phyloP scores from a whole-genome alignment of 2,888 invertebrate genomes.

The Serrognathus titanus region DNA sequence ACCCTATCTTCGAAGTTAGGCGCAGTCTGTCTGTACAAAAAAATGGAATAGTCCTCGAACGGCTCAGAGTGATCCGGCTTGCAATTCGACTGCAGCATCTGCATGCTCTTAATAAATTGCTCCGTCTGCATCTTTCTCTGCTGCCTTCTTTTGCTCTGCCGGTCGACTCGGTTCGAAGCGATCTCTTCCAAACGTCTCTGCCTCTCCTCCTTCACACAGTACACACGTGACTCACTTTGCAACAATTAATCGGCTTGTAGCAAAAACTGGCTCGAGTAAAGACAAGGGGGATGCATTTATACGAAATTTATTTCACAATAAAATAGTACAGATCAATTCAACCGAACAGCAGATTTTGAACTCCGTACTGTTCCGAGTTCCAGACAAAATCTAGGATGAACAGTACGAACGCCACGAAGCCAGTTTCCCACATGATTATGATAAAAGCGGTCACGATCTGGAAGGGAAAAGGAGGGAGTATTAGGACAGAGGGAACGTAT shows the following conservation, averaged over 20 bases:
- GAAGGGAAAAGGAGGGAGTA: constrained; percentile 18
- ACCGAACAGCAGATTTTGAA: constrained; percentile 19
- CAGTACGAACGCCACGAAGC: constrained; percentile 35
- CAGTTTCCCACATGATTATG: constrained; percentile 31
- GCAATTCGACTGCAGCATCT: constrained; percentile 78
- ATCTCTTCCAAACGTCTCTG: constrained; percentile 73
- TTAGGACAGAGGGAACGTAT: constrained; percentile 17
- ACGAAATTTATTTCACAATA: not conserved
- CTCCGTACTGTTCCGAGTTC: constrained; percentile 46
- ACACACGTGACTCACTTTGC: not conserved
- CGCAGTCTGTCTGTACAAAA: constrained; percentile 80
- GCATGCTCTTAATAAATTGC: constrained; percentile 80
- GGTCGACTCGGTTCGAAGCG: constrained; percentile 62
- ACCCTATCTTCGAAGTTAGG: constrained; percentile 82
- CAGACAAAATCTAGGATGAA: constrained; percentile 42
- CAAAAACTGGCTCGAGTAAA: not conserved
- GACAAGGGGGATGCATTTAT: not conserved
- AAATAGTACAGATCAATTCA: constrained; percentile 10
- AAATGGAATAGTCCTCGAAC: constrained; percentile 80
- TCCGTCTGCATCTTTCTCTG: constrained; percentile 74
- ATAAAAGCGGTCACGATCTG: constrained; percentile 33
- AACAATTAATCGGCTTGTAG: constrained; percentile 5
- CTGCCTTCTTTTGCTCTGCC: constrained; percentile 60
- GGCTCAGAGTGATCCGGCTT: constrained; percentile 61
- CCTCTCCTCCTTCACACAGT: constrained; percentile 62